Percentiles rank a stretch among this genome's conserved stretches.
These are phyloP conservation scores for Ommatoiulus sabulosus DNA, from an alignment of 2,888 invertebrate species.

Conservation along the genomic window DNA sequence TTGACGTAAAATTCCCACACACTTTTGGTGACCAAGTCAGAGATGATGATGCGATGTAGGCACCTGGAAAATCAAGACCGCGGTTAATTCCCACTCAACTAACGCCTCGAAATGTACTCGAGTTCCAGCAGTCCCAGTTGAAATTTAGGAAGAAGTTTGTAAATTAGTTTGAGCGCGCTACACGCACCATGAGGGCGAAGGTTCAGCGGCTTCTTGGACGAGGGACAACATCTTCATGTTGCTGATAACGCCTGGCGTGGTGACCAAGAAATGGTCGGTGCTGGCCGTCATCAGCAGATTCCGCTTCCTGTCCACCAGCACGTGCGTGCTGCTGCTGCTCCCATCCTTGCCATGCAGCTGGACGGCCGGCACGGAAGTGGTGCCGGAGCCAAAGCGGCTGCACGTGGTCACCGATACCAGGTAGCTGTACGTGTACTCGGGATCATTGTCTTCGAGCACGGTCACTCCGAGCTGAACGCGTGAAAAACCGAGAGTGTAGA, in stretches of 20 bases:
- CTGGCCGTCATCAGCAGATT: not conserved
- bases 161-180: not conserved
- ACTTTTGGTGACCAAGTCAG: not conserved
- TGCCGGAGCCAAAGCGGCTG: not conserved
- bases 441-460: constrained; percentile 38
- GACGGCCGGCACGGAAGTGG: constrained; percentile 13
- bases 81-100: too few relatives aligned
- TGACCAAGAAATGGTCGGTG: constrained; percentile 20
- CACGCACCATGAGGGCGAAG: not conserved
- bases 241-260: not conserved
- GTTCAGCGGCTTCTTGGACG: not conserved
- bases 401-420: constrained; percentile 2
- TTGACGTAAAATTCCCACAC: not conserved
- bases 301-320: not conserved
- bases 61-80: not conserved
- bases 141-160: too few relatives aligned
- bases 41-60: not conserved
- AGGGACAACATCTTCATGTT: not conserved
- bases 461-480: constrained; percentile 22
- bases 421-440: not conserved
- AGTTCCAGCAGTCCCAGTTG: too few relatives aligned
- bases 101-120: too few relatives aligned
- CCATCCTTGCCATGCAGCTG: not conserved
- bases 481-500: not conserved
- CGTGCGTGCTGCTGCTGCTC: not conserved